These are phyloP conservation scores for Aramus guarauna DNA, from an alignment of 2,113 vertebrate genomes.

Conservation along the genomic window DNA sequence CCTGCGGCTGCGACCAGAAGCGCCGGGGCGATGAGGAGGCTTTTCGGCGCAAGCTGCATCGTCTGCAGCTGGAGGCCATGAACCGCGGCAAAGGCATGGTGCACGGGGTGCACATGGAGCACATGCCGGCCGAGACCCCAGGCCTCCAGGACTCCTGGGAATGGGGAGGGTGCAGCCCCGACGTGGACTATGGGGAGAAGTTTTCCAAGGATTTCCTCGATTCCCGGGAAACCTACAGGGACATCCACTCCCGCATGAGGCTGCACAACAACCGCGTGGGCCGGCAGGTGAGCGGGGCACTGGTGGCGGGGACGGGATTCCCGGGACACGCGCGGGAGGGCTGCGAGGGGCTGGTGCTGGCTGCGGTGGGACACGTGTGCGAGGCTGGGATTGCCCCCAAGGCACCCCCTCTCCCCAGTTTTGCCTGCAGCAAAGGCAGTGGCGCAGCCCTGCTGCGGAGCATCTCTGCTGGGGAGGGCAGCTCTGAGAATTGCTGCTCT, in stretches of 20 bases:
- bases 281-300: constrained; percentile 84
- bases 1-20: constrained; percentile 91
- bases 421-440: neutral
- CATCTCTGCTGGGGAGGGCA: neutral
- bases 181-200: constrained; percentile 95
- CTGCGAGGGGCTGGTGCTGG: neutral
- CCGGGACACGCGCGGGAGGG: fast-evolving
- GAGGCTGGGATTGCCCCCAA: neutral
- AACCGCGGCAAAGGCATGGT: constrained; percentile 95
- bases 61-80: constrained; percentile 93
- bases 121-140: constrained; percentile 82
- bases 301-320: neutral
- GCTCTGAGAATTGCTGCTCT: neutral
- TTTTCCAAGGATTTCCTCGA: constrained; percentile 98
- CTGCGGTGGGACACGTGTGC: fast-evolving
- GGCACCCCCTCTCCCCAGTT: neutral
- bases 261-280: constrained; percentile 98
- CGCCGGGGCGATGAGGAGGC: constrained; percentile 92
- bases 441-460: neutral
- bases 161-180: constrained; percentile 97
- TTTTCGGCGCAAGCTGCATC: constrained; percentile 90
- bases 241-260: constrained; percentile 97
- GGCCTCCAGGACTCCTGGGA: constrained; percentile 97
- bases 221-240: constrained; percentile 92
- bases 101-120: constrained; percentile 91